Conservation (phyloP, 2,888 invertebrate species). For the Phengaris alcon region DNA sequence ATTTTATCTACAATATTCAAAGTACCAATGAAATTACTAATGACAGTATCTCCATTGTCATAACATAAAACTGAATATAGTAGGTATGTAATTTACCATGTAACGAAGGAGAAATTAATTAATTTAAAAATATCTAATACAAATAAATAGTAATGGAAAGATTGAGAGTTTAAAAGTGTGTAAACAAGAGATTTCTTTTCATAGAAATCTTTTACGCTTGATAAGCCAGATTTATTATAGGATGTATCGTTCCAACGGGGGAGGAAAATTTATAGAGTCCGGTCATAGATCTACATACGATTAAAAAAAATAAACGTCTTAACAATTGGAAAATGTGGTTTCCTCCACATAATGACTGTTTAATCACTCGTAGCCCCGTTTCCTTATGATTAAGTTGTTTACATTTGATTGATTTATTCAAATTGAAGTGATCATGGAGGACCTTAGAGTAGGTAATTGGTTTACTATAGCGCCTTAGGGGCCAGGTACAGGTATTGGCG, state of each 20-base stretch:
- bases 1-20: no score
- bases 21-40: no score
- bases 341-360: slow-evolving; percentile 28
- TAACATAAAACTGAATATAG: no score
- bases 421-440: neutral
- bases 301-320: slow-evolving; percentile 29
- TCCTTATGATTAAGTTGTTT: slow-evolving; percentile 28
- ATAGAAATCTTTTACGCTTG: slow-evolving; percentile 1
- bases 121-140: neutral
- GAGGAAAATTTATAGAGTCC: slow-evolving; percentile 18
- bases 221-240: slow-evolving; percentile 11
- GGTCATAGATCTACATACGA: slow-evolving; percentile 27
- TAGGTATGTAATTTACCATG: no score
- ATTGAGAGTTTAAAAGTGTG: neutral
- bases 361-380: slow-evolving; percentile 31
- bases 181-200: neutral
- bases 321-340: slow-evolving; percentile 30
- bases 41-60: no score
- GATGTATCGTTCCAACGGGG: slow-evolving; percentile 11
- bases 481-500: neutral
- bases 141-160: neutral
- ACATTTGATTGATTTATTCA: slow-evolving; percentile 21
- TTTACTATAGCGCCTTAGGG: neutral
- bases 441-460: slow-evolving; percentile 2
- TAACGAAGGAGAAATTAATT: neutral